phyloP scores from a whole-genome alignment of 2,888 invertebrate genomes.

The Pristionchus exspectatus region DNA sequence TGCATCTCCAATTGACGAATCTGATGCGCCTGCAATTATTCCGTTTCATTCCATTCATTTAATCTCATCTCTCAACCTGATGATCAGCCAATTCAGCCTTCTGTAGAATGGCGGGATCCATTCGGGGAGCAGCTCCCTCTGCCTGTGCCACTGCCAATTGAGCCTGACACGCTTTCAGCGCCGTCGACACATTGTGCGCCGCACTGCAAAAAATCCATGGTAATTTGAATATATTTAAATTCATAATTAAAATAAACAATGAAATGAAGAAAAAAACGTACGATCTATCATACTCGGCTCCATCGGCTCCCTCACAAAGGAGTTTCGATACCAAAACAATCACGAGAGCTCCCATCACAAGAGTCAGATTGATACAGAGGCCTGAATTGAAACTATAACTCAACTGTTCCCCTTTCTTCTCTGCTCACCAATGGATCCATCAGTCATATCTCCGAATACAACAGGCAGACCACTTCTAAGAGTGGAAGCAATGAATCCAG shows the following conservation, averaged over 20 bases:
- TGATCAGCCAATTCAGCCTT: conserved; percentile 29
- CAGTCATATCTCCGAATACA: conserved; percentile 29
- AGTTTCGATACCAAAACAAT: conserved; percentile 59
- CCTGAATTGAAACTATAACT: conserved; percentile 6
- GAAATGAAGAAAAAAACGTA: conserved; percentile 5
- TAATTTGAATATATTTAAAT: neutral
- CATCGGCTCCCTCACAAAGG: conserved; percentile 60
- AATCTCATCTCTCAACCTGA: neutral
- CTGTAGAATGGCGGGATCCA: conserved; percentile 11
- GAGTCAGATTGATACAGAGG: conserved; percentile 62
- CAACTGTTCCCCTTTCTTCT: neutral
- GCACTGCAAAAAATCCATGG: conserved; percentile 56
- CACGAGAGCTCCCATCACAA: conserved; percentile 60
- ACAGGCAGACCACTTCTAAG: conserved; percentile 43
- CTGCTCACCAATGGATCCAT: conserved; percentile 42
- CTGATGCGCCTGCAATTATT: conserved; percentile 5
- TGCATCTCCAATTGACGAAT: conserved; percentile 36
- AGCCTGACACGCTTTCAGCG: conserved; percentile 30
- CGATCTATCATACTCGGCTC: conserved; percentile 61
- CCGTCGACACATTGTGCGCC: conserved; percentile 62
- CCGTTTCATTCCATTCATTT: neutral
- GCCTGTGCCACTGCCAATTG: conserved; percentile 36
- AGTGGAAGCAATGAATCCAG: neutral
- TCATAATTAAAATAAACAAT: neutral
- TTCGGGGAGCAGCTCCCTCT: neutral